Conservation (phyloP, 2,113 vertebrate species). For the Pagrus major region DNA sequence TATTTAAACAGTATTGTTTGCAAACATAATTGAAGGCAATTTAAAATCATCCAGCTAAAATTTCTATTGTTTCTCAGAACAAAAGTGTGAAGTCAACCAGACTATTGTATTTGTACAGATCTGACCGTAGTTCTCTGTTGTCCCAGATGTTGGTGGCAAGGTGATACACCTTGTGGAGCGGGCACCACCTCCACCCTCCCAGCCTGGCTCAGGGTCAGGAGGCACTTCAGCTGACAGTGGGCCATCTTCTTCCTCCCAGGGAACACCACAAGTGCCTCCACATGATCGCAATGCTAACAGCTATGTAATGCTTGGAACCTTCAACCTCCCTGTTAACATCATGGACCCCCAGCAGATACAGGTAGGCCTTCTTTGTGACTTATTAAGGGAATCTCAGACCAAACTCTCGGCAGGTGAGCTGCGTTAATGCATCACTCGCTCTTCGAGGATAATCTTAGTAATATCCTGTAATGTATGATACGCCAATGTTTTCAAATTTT, state of each 20-base stretch:
- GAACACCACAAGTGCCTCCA: slow-evolving; percentile 78
- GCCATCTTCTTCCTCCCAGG: slow-evolving; percentile 81
- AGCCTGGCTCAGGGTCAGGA: slow-evolving; percentile 85
- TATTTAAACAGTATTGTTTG: background rate
- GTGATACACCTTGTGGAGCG: slow-evolving; percentile 95
- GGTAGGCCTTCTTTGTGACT: slow-evolving; percentile 55
- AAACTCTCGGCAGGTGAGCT: background rate
- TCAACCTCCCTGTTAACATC: slow-evolving; percentile 93
- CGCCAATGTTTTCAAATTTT: no score
- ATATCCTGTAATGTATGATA: no score
- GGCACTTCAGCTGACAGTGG: slow-evolving; percentile 80
- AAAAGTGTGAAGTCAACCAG: background rate
- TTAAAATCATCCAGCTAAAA: background rate
- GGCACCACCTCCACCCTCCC: slow-evolving; percentile 90
- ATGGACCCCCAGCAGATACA: slow-evolving; percentile 88
- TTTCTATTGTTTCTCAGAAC: background rate
- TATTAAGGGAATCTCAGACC: background rate
- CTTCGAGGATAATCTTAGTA: no score
- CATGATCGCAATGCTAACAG: slow-evolving; percentile 94
- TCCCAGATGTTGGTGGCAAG: slow-evolving; percentile 91
- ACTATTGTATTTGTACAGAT: background rate
- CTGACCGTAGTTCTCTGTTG: background rate
- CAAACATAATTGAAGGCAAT: background rate
- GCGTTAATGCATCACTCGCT: no score
- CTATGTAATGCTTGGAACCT: slow-evolving; percentile 95